phyloP scores from a whole-genome alignment of 2,113 vertebrate genomes.

The Budorcas taxicolor region DNA sequence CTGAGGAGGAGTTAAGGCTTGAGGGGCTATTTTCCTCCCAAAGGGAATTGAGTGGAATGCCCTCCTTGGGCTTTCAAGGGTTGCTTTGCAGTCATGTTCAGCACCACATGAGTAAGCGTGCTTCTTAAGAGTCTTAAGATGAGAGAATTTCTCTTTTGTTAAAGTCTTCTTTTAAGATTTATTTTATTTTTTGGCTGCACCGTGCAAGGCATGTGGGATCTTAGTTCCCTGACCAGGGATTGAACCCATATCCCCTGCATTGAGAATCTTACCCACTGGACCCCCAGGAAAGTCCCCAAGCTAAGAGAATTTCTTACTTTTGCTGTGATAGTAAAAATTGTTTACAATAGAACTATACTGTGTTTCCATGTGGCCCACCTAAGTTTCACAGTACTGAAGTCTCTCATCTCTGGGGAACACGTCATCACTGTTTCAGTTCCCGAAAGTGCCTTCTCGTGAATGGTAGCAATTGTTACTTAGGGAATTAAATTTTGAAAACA shows the following conservation, averaged over 20 bases:
- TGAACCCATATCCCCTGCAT: background rate
- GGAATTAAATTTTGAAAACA: background rate
- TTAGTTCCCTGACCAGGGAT: background rate
- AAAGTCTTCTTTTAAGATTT: background rate
- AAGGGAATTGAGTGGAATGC: fast-evolving
- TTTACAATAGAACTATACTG: background rate
- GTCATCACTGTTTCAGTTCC: background rate
- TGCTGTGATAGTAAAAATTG: background rate
- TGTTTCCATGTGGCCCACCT: background rate
- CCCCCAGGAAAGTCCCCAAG: background rate
- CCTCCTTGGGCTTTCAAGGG: fast-evolving
- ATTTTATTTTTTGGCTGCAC: background rate
- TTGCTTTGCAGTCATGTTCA: background rate
- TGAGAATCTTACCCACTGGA: background rate
- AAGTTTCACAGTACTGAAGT: fast-evolving
- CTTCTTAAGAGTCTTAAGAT: background rate
- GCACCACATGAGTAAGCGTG: fast-evolving
- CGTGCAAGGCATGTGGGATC: background rate
- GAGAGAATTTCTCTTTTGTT: background rate
- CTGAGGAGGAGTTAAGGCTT: background rate
- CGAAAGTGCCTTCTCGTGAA: background rate
- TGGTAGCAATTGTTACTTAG: background rate
- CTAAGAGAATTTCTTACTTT: background rate
- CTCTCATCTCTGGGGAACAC: no score
- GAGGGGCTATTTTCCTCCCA: background rate